Conservation (phyloP, 2,797 vertebrate species). For the Hybognathus amarus region DNA sequence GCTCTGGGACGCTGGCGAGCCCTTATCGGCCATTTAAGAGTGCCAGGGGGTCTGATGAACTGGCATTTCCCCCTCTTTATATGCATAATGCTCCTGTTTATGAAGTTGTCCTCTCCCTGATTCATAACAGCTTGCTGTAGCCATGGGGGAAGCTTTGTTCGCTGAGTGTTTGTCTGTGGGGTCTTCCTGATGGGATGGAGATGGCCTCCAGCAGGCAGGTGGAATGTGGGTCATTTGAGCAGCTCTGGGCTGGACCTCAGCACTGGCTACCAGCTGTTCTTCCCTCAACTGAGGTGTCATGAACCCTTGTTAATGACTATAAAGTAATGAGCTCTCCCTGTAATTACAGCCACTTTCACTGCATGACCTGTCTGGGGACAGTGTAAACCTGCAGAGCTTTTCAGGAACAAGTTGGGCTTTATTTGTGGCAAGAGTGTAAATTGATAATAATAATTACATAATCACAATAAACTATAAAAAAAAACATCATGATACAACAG, state of each 20-base stretch:
- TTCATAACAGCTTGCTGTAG: slow-evolving; percentile 79
- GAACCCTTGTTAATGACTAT: slow-evolving; percentile 65
- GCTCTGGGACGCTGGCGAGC: slow-evolving; percentile 46
- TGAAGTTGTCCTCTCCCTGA: slow-evolving; percentile 71
- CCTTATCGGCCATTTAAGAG: slow-evolving; percentile 55
- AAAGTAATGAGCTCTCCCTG: slow-evolving; percentile 60
- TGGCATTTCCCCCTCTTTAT: slow-evolving; percentile 72
- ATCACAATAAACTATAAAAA: neutral
- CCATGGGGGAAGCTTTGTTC: slow-evolving; percentile 63
- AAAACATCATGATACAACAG: neutral
- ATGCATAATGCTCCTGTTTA: slow-evolving; percentile 76
- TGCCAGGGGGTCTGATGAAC: slow-evolving; percentile 52
- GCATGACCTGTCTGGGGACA: slow-evolving; percentile 34
- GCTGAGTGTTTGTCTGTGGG: slow-evolving; percentile 16
- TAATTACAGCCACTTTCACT: slow-evolving; percentile 57
- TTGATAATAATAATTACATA: neutral
- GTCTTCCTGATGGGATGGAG: slow-evolving; percentile 42
- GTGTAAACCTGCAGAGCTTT: slow-evolving; percentile 17
- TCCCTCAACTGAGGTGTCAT: slow-evolving; percentile 58
- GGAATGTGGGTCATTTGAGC: slow-evolving; percentile 51
- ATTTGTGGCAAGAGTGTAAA: slow-evolving; percentile 9
- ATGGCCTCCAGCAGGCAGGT: slow-evolving; percentile 52
- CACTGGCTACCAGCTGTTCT: slow-evolving; percentile 71
- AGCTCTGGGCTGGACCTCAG: slow-evolving; percentile 54
- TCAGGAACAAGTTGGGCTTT: neutral